phyloP scores from a whole-genome alignment of 2,888 invertebrate genomes.

The Cremastinae sp. region DNA sequence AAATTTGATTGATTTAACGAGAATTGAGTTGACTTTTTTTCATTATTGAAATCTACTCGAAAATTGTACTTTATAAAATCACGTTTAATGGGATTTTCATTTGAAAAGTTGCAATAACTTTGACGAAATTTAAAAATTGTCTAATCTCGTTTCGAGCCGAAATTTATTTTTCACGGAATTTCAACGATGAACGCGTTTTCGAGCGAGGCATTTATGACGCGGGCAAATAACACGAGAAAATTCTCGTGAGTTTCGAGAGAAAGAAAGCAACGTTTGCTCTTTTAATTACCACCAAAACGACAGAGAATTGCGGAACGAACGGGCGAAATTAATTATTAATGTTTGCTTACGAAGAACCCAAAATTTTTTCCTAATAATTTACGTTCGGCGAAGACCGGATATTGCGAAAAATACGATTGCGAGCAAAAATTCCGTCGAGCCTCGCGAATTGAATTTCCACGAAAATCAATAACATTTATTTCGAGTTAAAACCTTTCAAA shows the following conservation, averaged over 20 bases:
- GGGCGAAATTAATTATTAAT: conserved; percentile 18
- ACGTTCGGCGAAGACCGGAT: too few species aligned
- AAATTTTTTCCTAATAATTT: neutral
- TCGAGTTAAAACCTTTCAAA: too few species aligned
- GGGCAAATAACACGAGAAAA: neutral
- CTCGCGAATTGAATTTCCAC: neutral
- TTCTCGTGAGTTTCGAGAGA: conserved; percentile 9
- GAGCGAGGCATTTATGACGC: neutral
- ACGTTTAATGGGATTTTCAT: too few species aligned
- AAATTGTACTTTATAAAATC: too few species aligned
- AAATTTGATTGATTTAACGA: too few species aligned
- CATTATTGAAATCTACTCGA: too few species aligned
- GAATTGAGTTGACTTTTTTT: too few species aligned
- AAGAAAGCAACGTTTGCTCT: conserved; percentile 34
- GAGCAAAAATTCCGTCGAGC: neutral
- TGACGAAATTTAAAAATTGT: too few species aligned
- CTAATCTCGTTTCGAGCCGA: too few species aligned
- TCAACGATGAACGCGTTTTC: neutral
- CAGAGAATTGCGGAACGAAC: conserved; percentile 19
- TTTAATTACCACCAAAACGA: conserved; percentile 14
- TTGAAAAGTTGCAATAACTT: too few species aligned
- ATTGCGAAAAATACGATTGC: neutral
- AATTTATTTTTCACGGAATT: neutral
- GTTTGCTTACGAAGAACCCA: conserved; percentile 22
- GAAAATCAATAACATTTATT: too few species aligned